Evolutionary conservation across 1,140 invertebrate genomes (phyloP), one percentile per base, ranked within the genome.

Genomic region (Berghia stephanieae): DNA sequence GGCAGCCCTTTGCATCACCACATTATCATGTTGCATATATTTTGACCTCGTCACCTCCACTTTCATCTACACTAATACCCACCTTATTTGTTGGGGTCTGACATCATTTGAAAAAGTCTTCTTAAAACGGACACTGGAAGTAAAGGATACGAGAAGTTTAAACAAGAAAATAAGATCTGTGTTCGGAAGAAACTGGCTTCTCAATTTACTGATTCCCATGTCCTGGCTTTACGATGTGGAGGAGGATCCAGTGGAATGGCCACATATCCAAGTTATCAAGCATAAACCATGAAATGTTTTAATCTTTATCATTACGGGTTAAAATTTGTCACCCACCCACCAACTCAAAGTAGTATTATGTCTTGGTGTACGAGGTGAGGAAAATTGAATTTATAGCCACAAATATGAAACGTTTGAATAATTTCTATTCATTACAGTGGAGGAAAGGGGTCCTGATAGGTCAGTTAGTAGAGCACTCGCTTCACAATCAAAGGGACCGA

Each of bases 211-310:
- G 13, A 10, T 83, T 0, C 83, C 83, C 16, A 16, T 79, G 18
- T 80, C 83, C 76, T 74, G 66, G 46, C 21, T 81, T 16, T 81
- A 73, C 21, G 66, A 81, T 16, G 79, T 81, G 1, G 57, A 78
- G 24, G 82, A 85, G 24, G 80, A 85, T 57, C 81, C 81, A 10
- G 63, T 82, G 13, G 49, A 66, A n/a, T 85, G 82, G 83, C 83
- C 83, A 24, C 34, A 63, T 10, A 77, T 84, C n/a, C 73, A 76
- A 67, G 78, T 80, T 31, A 69, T 72, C 31, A 71, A 77, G n/a
- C 80, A 79, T 24, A n/a, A n/a, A n/a, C n/a, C n/a, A n/a, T n/a
- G n/a, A n/a, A n/a, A n/a, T n/a, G n/a, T n/a, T n/a, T n/a, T n/a
- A n/a, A n/a, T n/a, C n/a, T n/a, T n/a, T n/a, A n/a, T n/a, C n/a